Evolutionary conservation across 2,113 vertebrate genomes (phyloP).

Genomic region (Bolborhynchus lineola): DNA sequence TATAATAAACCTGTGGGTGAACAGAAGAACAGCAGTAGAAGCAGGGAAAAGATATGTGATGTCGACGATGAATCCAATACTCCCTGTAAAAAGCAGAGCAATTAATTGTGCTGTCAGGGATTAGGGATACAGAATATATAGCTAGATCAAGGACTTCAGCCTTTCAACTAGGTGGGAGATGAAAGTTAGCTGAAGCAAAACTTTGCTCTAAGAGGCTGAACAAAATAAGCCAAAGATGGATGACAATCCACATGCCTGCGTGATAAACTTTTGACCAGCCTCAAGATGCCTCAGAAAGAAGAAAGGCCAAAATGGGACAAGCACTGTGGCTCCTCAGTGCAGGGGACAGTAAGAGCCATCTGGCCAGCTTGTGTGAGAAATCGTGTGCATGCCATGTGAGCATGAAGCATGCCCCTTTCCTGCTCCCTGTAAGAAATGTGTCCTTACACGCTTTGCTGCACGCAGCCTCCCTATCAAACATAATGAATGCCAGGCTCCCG

Average conservation of each 20-base stretch:
- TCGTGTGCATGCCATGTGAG: neutral
- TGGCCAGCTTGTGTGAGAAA: neutral
- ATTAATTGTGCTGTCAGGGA: neutral
- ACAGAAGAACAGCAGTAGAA: neutral
- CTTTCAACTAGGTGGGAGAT: neutral
- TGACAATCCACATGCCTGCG: neutral
- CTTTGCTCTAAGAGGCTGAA: neutral
- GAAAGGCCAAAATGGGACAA: neutral
- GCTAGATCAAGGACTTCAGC: neutral
- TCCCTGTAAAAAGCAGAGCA: neutral
- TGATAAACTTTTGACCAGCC: neutral
- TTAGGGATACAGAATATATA: neutral
- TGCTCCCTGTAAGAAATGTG: neutral
- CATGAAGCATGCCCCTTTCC: neutral
- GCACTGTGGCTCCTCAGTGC: neutral
- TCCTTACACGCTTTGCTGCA: neutral
- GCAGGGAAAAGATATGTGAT: neutral
- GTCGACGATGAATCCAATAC: accelerated
- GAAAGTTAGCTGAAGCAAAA: neutral
- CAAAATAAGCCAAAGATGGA: neutral
- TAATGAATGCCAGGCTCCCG: neutral
- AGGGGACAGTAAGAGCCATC: neutral
- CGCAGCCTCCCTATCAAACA: neutral
- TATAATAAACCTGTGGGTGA: neutral
- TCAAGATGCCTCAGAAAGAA: neutral